These are phyloP conservation scores for Flexamia atlantica DNA, from an alignment of 2,888 invertebrate genomes.

Conservation along the genomic window DNA sequence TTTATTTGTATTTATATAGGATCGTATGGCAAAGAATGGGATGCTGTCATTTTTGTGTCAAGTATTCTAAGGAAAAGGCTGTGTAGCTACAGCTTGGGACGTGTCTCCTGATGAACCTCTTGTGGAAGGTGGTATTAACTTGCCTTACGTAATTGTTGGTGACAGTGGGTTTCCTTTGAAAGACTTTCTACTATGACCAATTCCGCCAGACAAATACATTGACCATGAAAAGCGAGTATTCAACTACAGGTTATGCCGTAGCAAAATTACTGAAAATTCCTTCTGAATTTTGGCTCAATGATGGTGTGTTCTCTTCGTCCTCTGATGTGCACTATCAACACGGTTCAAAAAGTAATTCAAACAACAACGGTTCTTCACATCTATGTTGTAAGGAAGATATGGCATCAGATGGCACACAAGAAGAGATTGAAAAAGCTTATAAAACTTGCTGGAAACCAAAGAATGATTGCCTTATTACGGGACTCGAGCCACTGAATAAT, in stretches of 20 bases:
- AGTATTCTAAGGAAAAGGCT: conserved; percentile 1
- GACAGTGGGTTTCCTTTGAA: neutral
- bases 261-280: conserved; percentile 57
- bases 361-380: conserved; percentile 39
- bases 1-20: conserved; percentile 44
- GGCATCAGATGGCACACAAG: neutral
- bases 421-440: neutral
- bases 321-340: conserved; percentile 32
- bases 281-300: conserved; percentile 59
- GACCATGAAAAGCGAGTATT: conserved; percentile 52
- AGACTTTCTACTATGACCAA: conserved; percentile 19
- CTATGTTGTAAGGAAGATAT: conserved; percentile 23
- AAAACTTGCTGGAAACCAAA: conserved; percentile 51
- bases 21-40: conserved; percentile 64
- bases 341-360: conserved; percentile 33
- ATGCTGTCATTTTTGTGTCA: conserved; percentile 63
- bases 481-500: conserved; percentile 20
- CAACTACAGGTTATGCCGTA: conserved; percentile 58
- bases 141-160: conserved; percentile 55
- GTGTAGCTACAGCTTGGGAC: neutral
- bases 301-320: conserved; percentile 33
- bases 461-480: conserved; percentile 12
- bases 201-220: conserved; percentile 51
- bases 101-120: conserved; percentile 5
- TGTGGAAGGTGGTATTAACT: neutral